Percentiles rank a stretch among this genome's conserved stretches.
These are phyloP conservation scores for Eciton burchellii DNA, from an alignment of 1,140 invertebrate species.

Conservation along the genomic window DNA sequence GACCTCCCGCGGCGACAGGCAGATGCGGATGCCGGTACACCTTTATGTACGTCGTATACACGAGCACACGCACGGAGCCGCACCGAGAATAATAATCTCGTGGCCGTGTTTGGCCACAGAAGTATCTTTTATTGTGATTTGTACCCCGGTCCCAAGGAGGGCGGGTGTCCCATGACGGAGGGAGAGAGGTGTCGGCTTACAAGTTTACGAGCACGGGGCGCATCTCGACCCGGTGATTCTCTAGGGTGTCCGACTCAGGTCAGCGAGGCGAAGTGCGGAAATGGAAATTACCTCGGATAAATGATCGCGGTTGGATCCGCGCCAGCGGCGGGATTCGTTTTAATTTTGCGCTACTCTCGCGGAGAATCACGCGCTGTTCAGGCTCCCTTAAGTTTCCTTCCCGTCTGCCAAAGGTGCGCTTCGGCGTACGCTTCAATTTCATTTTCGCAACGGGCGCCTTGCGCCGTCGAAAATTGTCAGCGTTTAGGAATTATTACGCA, in stretches of 20 bases:
- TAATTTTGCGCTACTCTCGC: background rate
- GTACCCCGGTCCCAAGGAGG: conserved; percentile 8
- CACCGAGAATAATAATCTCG: conserved; percentile 72
- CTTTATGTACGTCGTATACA: background rate
- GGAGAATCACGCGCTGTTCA: too few species aligned
- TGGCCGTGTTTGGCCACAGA: conserved; percentile 83
- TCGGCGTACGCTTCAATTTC: too few species aligned
- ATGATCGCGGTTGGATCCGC: background rate
- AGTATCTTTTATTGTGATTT: conserved; percentile 82
- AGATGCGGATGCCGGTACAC: conserved; percentile 81
- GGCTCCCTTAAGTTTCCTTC: too few species aligned
- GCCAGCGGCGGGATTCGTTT: background rate
- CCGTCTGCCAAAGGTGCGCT: too few species aligned
- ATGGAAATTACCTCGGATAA: conserved; percentile 30
- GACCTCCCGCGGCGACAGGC: conserved; percentile 82
- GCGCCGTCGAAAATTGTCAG: too few species aligned
- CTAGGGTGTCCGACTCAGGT: conserved; percentile 4
- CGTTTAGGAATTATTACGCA: too few species aligned
- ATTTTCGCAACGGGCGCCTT: too few species aligned
- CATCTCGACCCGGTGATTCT: conserved; percentile 15
- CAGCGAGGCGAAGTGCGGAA: conserved; percentile 12
- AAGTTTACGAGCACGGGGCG: conserved; percentile 52
- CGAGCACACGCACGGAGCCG: conserved; percentile 38
- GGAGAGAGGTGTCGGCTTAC: conserved; percentile 77
- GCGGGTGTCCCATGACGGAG: conserved; percentile 64